Conservation (phyloP, 2,797 vertebrate genomes). For the Amazonetta brasiliensis region DNA sequence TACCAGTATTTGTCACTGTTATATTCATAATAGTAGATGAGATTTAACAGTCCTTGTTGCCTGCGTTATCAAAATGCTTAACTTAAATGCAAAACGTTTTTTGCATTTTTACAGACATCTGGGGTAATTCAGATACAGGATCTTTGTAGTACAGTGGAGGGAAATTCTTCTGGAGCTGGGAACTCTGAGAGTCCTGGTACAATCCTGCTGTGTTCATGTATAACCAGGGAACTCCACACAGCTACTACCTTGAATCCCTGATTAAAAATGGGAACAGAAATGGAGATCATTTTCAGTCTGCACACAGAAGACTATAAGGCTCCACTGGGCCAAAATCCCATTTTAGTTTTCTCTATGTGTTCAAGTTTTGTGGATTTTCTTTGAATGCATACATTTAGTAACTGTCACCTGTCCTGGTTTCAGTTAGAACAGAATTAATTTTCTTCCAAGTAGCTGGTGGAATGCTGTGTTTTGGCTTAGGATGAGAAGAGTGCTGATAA, state of each 20-base stretch:
- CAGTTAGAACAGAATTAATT: too few species aligned
- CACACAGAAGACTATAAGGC: neutral
- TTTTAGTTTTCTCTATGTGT: neutral
- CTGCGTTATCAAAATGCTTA: neutral
- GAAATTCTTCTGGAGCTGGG: neutral
- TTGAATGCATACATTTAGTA: fast-evolving
- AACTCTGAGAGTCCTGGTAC: neutral
- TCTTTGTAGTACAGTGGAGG: neutral
- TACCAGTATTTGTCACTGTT: neutral
- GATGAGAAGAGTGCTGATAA: too few species aligned
- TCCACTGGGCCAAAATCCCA: neutral
- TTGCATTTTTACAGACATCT: neutral
- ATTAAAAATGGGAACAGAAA: neutral
- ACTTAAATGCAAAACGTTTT: neutral
- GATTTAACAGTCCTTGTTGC: neutral
- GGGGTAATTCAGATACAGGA: neutral
- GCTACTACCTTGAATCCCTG: too few species aligned
- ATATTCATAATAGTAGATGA: neutral
- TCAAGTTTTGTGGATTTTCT: neutral
- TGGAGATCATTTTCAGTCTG: neutral
- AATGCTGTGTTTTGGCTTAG: too few species aligned
- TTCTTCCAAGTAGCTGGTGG: too few species aligned
- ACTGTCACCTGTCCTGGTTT: too few species aligned
- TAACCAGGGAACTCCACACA: neutral
- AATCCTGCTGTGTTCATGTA: too few species aligned